A percentile compares a stretch with the other conserved stretches of the same genome.
Conservation (phyloP, 2,888 invertebrate genomes). For the Chesias legatella region DNA sequence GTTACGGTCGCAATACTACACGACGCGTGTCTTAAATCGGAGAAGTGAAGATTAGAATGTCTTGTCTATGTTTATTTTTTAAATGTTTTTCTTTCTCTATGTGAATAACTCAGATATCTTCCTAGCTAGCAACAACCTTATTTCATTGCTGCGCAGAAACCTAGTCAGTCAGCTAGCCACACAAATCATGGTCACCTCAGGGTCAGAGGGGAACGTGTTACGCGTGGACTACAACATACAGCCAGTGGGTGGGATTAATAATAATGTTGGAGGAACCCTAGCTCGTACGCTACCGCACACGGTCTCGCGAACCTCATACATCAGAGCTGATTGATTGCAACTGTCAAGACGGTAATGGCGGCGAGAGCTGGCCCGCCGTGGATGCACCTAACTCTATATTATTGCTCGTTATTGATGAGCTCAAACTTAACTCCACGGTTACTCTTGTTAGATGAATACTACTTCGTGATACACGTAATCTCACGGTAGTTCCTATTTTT, state of each 20-base stretch:
- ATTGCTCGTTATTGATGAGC: slow-evolving; percentile 72
- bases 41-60: no score
- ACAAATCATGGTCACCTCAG: not conserved
- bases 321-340: slow-evolving; percentile 78
- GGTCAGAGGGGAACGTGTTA: not conserved
- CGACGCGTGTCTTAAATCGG: no score
- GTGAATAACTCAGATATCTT: no score
- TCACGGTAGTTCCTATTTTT: no score
- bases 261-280: slow-evolving; percentile 23
- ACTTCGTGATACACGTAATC: no score
- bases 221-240: slow-evolving; percentile 8
- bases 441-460: slow-evolving; percentile 54
- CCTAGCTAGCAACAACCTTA: no score
- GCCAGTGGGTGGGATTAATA: slow-evolving; percentile 21
- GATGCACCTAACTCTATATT: slow-evolving; percentile 57
- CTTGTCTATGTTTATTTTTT: no score
- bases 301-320: slow-evolving; percentile 68
- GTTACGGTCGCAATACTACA: no score
- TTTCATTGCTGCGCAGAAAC: no score
- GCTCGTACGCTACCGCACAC: slow-evolving; percentile 52
- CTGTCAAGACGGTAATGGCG: slow-evolving; percentile 77
- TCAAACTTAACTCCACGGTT: slow-evolving; percentile 65
- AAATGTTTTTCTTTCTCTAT: no score
- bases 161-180: no score
- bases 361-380: slow-evolving; percentile 61